phyloP scores from a whole-genome alignment of 2,888 invertebrate genomes.

The Agrypnus murinus region DNA sequence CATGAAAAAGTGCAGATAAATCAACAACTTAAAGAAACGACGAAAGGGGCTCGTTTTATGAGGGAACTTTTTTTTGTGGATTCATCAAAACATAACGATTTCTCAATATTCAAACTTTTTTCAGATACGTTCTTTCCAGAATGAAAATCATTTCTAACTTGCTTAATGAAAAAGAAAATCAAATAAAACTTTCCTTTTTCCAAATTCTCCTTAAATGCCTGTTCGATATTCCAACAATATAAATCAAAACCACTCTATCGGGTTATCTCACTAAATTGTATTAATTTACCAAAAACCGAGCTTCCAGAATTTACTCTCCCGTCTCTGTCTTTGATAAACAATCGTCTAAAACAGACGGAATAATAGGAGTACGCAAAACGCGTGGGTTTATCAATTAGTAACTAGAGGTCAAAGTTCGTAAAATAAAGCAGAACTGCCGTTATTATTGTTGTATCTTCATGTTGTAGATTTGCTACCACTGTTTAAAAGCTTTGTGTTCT shows the following conservation, averaged over 20 bases:
- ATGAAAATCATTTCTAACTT: not conserved
- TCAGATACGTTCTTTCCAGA: too few relatives aligned
- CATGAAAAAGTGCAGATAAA: conserved; percentile 14
- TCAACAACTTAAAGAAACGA: conserved; percentile 10
- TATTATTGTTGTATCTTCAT: not conserved
- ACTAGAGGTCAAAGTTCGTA: not conserved
- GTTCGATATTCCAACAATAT: not conserved
- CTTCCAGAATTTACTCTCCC: not conserved
- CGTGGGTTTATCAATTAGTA: not conserved
- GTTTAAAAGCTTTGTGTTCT: too few relatives aligned
- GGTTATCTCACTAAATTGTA: not conserved
- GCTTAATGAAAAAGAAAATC: not conserved
- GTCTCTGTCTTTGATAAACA: too few relatives aligned
- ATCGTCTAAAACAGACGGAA: not conserved
- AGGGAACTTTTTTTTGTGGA: conserved; percentile 17
- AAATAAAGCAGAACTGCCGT: conserved; percentile 5
- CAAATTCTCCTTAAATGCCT: too few relatives aligned
- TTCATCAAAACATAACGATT: conserved; percentile 28
- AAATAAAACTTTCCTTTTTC: too few relatives aligned
- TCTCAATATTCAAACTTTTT: conserved; percentile 6
- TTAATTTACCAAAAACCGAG: not conserved
- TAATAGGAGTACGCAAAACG: not conserved
- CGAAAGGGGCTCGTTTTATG: conserved; percentile 15
- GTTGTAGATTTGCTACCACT: too few relatives aligned
- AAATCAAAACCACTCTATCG: not conserved